Evolutionary conservation across 2,888 invertebrate genomes (phyloP).

Genomic region (Sesamia inferens): DNA sequence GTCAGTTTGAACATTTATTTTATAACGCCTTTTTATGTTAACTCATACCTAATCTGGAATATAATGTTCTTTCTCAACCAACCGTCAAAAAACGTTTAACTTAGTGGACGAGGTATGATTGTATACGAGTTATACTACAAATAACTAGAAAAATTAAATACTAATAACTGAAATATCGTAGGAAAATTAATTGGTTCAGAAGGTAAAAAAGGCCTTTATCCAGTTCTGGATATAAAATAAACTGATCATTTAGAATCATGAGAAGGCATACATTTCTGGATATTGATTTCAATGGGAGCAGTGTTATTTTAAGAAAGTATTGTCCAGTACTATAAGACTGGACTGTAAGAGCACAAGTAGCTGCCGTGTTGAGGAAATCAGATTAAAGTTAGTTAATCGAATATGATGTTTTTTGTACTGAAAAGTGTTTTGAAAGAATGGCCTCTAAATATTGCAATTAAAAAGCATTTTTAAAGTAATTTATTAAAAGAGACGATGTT

Average conservation of each 20-base stretch:
- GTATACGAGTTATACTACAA: not conserved
- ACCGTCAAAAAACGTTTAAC: too few species aligned
- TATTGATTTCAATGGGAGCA: too few species aligned
- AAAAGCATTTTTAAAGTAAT: not conserved
- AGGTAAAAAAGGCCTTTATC: not conserved
- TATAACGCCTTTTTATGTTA: too few species aligned
- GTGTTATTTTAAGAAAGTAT: not conserved
- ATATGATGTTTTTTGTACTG: fast-evolving
- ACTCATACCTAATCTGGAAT: too few species aligned
- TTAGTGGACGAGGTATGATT: too few species aligned
- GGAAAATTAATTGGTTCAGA: too few species aligned
- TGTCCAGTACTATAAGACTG: too few species aligned
- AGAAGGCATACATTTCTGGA: not conserved
- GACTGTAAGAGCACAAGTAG: too few species aligned
- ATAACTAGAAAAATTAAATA: not conserved
- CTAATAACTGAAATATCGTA: not conserved
- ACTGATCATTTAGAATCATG: not conserved
- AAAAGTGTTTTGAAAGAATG: not conserved
- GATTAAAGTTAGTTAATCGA: not conserved
- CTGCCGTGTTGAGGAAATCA: not conserved
- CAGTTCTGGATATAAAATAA: not conserved
- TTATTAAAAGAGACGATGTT: not conserved
- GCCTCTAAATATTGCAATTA: not conserved
- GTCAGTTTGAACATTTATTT: too few species aligned
- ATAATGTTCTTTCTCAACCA: too few species aligned